phyloP scores from a whole-genome alignment of 2,797 vertebrate genomes.

The Salarias fasciatus region DNA sequence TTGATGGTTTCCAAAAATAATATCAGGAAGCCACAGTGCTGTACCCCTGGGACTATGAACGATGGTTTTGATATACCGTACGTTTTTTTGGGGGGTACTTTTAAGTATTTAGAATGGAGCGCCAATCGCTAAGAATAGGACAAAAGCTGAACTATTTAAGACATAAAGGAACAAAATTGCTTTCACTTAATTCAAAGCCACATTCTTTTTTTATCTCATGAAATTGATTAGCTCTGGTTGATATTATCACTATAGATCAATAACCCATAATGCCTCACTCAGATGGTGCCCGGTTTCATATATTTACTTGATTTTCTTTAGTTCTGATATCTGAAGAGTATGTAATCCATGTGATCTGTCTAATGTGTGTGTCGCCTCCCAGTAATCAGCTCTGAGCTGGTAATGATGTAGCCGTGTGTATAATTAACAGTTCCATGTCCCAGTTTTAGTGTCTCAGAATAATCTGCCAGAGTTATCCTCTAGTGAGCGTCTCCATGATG shows the following conservation, averaged over 20 bases:
- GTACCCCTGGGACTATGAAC: neutral
- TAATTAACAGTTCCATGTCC: constrained; percentile 60
- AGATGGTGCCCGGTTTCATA: no score
- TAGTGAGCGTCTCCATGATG: constrained; percentile 35
- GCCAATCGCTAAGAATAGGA: neutral
- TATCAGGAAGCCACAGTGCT: neutral
- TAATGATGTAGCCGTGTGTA: constrained; percentile 37
- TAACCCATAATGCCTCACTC: no score
- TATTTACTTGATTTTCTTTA: neutral
- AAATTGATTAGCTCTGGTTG: no score
- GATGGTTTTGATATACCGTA: neutral
- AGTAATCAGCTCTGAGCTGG: constrained; percentile 19
- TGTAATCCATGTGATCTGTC: constrained; percentile 11
- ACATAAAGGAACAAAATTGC: no score
- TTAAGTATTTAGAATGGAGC: no score
- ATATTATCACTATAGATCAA: no score
- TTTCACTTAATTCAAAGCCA: no score
- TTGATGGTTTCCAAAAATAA: constrained; percentile 34
- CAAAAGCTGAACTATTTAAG: no score
- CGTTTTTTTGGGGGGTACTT: no score
- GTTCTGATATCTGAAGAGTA: neutral
- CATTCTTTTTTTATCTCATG: no score
- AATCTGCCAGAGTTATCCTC: constrained; percentile 30
- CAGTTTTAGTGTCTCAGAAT: constrained; percentile 47
- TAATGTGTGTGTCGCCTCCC: constrained; percentile 7